phyloP scores from a whole-genome alignment of 2,797 vertebrate species.

The Heteromormyrus szaboi region DNA sequence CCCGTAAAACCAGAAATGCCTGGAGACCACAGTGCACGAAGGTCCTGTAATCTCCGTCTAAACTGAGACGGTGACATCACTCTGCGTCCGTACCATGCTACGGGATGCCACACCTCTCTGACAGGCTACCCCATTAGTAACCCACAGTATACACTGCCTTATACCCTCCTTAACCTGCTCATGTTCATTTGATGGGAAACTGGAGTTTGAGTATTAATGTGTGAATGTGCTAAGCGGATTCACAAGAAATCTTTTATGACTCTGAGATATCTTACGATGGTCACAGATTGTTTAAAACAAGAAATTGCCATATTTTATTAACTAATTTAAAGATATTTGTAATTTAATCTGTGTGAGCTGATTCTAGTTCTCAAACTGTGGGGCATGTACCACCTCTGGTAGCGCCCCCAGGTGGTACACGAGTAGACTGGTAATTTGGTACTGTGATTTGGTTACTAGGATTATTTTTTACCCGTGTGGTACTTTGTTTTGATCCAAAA shows the following conservation, averaged over 20 bases:
- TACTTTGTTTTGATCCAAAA: not conserved
- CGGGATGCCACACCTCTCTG: not conserved
- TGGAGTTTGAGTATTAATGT: not conserved
- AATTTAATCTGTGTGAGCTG: not conserved
- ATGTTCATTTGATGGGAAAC: not conserved
- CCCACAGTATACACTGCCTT: not conserved
- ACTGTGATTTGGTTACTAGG: not conserved
- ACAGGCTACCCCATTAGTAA: not conserved
- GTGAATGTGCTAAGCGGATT: not conserved
- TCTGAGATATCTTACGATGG: not conserved
- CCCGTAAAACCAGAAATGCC: not conserved
- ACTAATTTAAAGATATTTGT: not conserved
- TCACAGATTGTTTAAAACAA: not conserved
- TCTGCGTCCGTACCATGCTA: not conserved
- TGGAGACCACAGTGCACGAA: not conserved
- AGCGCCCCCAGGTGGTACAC: not conserved
- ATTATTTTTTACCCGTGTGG: not conserved
- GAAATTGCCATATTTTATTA: not conserved
- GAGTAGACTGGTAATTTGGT: not conserved
- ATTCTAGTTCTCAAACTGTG: not conserved
- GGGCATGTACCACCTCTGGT: not conserved
- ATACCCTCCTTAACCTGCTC: not conserved
- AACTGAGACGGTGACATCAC: not conserved
- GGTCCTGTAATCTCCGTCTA: not conserved
- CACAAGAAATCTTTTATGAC: not conserved